Evolutionary conservation across 2,797 vertebrate species (phyloP), one percentile per base, ranked within the genome.

Genomic region (Poecilia gillii): DNA sequence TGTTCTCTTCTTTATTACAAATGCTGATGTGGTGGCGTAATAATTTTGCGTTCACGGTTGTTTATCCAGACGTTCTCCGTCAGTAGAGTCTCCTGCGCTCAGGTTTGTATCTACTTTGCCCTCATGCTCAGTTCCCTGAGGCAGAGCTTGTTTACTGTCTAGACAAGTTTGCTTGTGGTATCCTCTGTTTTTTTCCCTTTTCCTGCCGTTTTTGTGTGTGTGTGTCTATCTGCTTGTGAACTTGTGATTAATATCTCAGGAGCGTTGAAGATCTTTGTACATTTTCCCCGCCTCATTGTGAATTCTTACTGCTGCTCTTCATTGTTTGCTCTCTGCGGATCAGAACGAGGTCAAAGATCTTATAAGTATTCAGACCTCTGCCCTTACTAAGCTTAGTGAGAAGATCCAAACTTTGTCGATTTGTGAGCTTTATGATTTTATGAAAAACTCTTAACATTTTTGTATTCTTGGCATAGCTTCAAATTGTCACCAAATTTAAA

Each of bases 111-210:
- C 53, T 66, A 20, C 80, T 81, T 81, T 76, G 72, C 80, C 82
- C 78, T 78, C 85, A 88, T 89, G 84, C 77, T 71, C 11, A n/a
- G 66, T 41, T 76, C 75, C 83, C 23, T 31, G 72, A 75, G 80
- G 81, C 76, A 79, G 78, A 66, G 77, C 16, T 80, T 84, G 85
- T 87, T 86, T 87, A 83, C 84, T 20, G 80, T 90, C 87, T 84
- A 83, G 84, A 86, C 80, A 76, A 76, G 33, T 47, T 84, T 46
- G 72, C 76, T 77, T 57, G 74, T 62, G 73, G 77, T 72, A 68
- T 79, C 20, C 49, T 77, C 57, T 47, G 83, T 57, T 36, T 70
- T 57, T 80, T n/a, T 33, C 25, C 53, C n/a, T 33, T 23, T 39
- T 23, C 6, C 55, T 73, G 74, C 6, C 20, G 72, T 72, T 77